Conservation (phyloP, 2,888 invertebrate genomes). For the Portevinia maculata region DNA sequence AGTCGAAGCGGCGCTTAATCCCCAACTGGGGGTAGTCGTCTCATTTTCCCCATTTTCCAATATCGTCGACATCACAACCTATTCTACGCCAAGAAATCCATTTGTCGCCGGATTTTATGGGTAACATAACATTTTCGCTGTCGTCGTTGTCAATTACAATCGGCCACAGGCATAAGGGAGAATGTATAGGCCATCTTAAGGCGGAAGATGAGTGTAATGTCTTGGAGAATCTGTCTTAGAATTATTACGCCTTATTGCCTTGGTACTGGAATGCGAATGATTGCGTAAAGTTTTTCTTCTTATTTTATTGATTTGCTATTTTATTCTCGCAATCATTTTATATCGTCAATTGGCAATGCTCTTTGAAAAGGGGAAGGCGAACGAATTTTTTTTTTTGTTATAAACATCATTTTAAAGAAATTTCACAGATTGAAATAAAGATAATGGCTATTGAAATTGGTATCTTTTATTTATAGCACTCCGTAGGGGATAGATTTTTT, state of each 20-base stretch:
- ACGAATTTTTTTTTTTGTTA: conserved; percentile 1
- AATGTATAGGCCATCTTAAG: background rate
- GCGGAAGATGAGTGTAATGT: conserved; percentile 9
- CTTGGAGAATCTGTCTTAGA: conserved; percentile 50
- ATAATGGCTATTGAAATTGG: conserved; percentile 4
- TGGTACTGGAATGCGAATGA: conserved; percentile 43
- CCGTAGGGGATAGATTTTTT: conserved; percentile 16
- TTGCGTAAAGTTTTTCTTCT: conserved; percentile 43
- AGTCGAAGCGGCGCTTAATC: conserved; percentile 10
- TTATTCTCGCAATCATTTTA: conserved; percentile 60
- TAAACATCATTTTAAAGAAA: conserved; percentile 14
- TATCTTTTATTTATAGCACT: background rate
- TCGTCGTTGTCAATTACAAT: conserved; percentile 45
- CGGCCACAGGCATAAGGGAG: conserved; percentile 4
- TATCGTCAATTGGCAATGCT: conserved; percentile 47
- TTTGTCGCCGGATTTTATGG: conserved; percentile 66
- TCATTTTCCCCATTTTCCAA: conserved; percentile 43
- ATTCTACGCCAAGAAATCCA: conserved; percentile 33
- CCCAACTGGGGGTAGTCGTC: conserved; percentile 8
- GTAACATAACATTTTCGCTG: conserved; percentile 50
- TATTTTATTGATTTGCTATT: conserved; percentile 54
- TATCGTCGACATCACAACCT: conserved; percentile 37
- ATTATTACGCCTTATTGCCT: conserved; percentile 52
- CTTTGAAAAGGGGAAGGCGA: background rate
- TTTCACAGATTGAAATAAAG: background rate